These are phyloP conservation scores for Pygocentrus nattereri DNA, from an alignment of 2,797 vertebrate genomes.

Conservation along the genomic window DNA sequence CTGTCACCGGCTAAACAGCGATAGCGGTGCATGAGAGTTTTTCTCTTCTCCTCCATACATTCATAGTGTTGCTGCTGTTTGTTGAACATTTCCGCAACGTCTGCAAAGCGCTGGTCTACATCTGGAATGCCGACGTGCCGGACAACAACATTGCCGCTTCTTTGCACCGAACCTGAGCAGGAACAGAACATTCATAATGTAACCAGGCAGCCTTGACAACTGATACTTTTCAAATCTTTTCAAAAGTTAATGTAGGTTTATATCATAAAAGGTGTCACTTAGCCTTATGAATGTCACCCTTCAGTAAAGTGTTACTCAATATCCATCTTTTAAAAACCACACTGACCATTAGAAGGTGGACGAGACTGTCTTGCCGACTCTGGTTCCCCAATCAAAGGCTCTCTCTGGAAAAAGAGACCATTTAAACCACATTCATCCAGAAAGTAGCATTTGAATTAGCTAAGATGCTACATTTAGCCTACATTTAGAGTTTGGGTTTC, in stretches of 20 bases:
- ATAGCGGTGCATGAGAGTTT: conserved; percentile 63
- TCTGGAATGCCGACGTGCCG: conserved; percentile 71
- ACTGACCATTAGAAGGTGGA: conserved; percentile 51
- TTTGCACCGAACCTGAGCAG: conserved; percentile 50
- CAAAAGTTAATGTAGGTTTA: too few species aligned
- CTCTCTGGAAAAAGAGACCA: conserved; percentile 66
- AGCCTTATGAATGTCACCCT: too few species aligned
- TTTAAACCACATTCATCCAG: background rate
- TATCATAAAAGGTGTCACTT: too few species aligned
- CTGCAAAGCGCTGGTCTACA: conserved; percentile 75
- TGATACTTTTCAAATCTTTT: too few species aligned
- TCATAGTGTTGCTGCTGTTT: conserved; percentile 75
- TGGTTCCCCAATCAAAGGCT: conserved; percentile 64
- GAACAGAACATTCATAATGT: too few species aligned
- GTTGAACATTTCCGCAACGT: conserved; percentile 78
- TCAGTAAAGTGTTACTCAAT: too few species aligned
- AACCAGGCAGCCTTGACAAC: too few species aligned
- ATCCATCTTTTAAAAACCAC: background rate
- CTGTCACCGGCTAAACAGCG: conserved; percentile 54
- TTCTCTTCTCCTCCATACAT: conserved; percentile 65
- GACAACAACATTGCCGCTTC: conserved; percentile 63
- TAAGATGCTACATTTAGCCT: too few species aligned
- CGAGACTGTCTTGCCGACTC: conserved; percentile 70
- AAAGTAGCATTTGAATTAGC: background rate
- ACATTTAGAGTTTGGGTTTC: background rate